Evolutionary conservation across 37 sponge, comb jelly and placozoan species (phyloP).

Genomic region (Aplysina aerophoba): DNA sequence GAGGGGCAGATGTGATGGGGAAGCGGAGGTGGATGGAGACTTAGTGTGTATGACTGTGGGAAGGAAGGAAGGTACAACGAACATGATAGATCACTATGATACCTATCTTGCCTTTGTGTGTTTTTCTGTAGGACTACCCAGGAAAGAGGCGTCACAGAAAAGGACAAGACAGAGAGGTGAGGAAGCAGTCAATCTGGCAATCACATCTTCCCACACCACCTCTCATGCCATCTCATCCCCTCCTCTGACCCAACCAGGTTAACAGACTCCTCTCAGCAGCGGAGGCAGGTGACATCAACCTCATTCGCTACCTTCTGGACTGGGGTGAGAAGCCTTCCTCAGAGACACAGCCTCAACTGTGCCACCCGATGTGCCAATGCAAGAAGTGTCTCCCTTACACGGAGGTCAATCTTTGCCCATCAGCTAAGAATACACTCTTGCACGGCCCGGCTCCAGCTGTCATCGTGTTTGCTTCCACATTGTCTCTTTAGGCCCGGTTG

Average conservation of each 20-base stretch:
- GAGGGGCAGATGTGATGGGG: neutral
- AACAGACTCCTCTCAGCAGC: slow-evolving; percentile 37
- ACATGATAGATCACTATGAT: too few relatives aligned
- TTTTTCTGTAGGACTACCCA: neutral
- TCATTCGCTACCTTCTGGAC: slow-evolving; percentile 68
- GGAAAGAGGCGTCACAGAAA: neutral
- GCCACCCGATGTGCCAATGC: slow-evolving; percentile 91
- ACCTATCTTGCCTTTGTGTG: too few relatives aligned
- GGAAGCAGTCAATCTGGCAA: neutral
- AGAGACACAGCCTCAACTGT: neutral
- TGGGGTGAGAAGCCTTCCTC: slow-evolving; percentile 26
- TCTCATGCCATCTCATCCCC: neutral
- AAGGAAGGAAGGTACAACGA: too few relatives aligned
- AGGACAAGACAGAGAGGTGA: neutral
- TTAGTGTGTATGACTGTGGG: too few relatives aligned
- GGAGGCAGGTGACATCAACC: slow-evolving; percentile 21
- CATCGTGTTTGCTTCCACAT: neutral
- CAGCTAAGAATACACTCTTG: slow-evolving; percentile 10
- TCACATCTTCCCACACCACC: neutral
- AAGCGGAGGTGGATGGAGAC: too few relatives aligned
- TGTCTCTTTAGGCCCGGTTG: slow-evolving; percentile 27
- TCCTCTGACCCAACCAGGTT: neutral
- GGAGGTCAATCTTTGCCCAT: slow-evolving; percentile 44
- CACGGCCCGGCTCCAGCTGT: slow-evolving; percentile 5
- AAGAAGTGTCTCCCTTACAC: slow-evolving; percentile 64